Base-by-base conservation (phyloP, 2,888 invertebrate species). In the Matsumyia berberina region DNA sequence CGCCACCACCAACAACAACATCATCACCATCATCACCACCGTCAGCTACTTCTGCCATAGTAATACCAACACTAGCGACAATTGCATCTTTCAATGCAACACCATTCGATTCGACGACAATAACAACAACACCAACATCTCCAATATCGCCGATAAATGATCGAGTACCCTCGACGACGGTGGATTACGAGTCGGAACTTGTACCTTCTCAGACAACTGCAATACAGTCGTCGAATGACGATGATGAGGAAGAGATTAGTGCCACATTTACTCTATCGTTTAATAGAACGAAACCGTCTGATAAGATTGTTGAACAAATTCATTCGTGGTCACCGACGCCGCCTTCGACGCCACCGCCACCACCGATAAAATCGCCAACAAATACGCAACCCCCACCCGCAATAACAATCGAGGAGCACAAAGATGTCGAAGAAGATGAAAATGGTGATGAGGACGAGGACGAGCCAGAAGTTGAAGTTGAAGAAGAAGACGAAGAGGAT, bases 221-320 rank as follows among this genome's bases (percentile, higher is more conserved):
- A 35, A 44, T 80, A 31, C 29, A 62, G 69, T 64, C 72, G 69
- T 67, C 80, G 5, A 53, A 67, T 51, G 87, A 86, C 60, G 62
- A 78, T 15, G 87, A 86, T 11, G 88, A 87, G 42, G 87, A 87
- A 39, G 89, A 90, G 81, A 88, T 90, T 60, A 90, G 89, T 60
- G 90, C 91, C 37, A 88, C 89, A 69, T 91, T 91, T 85, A 90
- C 91, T 3, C 87, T 90, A 17, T 89, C 89, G 39, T 83, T 87
- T 9, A 58, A 83, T 51, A 83, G 73, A 67, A 85, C 67, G 46
- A 73, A 66, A 55, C 80, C 86, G 62, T 62, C 51, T 9, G 78
- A 72, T 29, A 78, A 79, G 24, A 77, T 86, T 9, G 49, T 74
- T 73, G 85, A 72, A 80, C 87, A 64, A 49, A 87, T 67, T 74